Evolutionary conservation across 2,797 vertebrate species (phyloP), one percentile per base, ranked within the genome.

Genomic region (Xiphophorus birchmanni): DNA sequence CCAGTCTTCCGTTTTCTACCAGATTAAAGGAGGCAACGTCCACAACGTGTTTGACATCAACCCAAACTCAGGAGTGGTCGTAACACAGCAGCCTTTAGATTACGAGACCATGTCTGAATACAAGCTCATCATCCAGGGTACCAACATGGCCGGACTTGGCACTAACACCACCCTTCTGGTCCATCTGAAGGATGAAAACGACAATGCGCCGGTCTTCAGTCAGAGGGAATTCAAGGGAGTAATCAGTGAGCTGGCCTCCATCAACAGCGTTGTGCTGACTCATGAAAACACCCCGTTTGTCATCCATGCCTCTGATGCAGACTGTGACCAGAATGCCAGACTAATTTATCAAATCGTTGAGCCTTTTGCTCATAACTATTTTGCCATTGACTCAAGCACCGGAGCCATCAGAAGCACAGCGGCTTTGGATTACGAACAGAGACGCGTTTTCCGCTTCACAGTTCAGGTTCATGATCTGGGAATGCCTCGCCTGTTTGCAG

Each of bases 381-480:
- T 99, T 85, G 95, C 97, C 75, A 97, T 99, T 50, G 99, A 99
- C 89, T 97, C 98, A 0, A 99, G 97, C 92, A 99, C 99, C 0
- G 99, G 98, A 82, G 98, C 98, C 17, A 96, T 99, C 92, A 96
- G 96, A 73, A 97, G 97, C 4, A 95, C 96, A 21, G 92, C 95
- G 23, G 89, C 95, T 73, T 91, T 99, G 94, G 97, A 99, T 94
- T 98, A 99, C 0, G 98, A 99, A 85, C 94, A 97, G 81, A 96
- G 94, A 77, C 97, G 91, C 42, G 83, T 95, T 90, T 99, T 98
- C 90, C 96, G 76, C 82, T 99, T 99, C 77, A 97, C 98, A 0
- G 98, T 99, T n/a, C 98, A 99, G 93, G 99, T 98, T 13, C 97
- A 98, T 13, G 99, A 99, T 90, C 95, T 96, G 78, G 99, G 99